Evolutionary conservation across 2,113 vertebrate species (phyloP).

Genomic region (Picathartes gymnocephalus): DNA sequence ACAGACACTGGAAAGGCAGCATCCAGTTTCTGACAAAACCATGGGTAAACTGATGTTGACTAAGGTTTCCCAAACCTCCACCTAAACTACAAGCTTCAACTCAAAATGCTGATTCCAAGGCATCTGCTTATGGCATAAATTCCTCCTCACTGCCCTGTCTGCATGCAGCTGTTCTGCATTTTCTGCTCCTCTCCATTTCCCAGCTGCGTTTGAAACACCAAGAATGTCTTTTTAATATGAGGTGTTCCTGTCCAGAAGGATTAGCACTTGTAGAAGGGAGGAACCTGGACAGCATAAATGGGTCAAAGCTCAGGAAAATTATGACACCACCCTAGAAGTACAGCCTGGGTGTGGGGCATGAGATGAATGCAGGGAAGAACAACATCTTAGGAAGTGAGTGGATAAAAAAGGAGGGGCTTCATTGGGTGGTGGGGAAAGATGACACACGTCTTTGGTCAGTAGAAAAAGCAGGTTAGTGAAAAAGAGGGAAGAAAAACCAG

Average conservation of each 20-base stretch:
- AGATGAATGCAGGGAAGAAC: not conserved
- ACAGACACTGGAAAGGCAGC: not conserved
- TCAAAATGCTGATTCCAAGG: not conserved
- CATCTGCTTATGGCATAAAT: not conserved
- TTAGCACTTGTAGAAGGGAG: not conserved
- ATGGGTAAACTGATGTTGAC: not conserved
- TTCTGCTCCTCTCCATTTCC: not conserved
- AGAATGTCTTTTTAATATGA: not conserved
- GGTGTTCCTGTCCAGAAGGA: not conserved
- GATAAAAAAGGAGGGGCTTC: not conserved
- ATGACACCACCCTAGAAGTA: fast-evolving
- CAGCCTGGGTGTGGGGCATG: fast-evolving
- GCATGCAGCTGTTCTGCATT: not conserved
- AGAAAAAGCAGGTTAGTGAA: not conserved
- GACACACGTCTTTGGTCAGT: not conserved
- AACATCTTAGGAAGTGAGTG: not conserved
- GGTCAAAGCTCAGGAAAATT: not conserved
- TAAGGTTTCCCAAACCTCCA: not conserved
- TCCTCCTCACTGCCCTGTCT: not conserved
- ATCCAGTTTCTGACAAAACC: not conserved
- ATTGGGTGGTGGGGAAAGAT: not conserved
- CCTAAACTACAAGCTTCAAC: not conserved
- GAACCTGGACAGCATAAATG: not conserved
- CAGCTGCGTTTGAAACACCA: not conserved
- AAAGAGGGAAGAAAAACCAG: not conserved